phyloP scores from a whole-genome alignment of 2,113 vertebrate species.

The Zingel zingel region DNA sequence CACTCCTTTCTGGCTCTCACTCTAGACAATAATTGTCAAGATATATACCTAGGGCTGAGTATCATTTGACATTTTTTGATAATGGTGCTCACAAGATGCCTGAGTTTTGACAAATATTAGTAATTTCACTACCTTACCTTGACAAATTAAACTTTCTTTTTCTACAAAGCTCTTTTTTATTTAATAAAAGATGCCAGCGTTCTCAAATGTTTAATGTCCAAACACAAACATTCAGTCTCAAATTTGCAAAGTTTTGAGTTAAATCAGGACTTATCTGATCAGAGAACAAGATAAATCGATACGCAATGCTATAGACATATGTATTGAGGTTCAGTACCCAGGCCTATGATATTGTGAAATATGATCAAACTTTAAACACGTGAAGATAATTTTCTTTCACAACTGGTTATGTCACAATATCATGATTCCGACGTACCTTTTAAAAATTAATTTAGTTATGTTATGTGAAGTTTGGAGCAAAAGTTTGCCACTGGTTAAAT shows the following conservation, averaged over 20 bases:
- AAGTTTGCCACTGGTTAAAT: background rate
- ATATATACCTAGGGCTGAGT: background rate
- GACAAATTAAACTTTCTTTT: background rate
- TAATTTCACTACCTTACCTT: background rate
- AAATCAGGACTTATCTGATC: background rate
- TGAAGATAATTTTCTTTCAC: background rate
- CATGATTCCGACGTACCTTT: background rate
- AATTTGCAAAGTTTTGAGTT: background rate
- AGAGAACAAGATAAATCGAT: background rate
- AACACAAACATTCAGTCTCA: background rate
- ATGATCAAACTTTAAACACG: background rate
- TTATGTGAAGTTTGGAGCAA: background rate
- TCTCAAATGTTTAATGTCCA: background rate
- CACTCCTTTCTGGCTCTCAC: background rate
- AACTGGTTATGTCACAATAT: background rate
- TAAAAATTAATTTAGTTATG: too few species aligned
- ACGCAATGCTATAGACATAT: background rate
- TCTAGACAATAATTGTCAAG: background rate
- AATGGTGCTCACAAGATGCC: background rate
- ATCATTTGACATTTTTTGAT: background rate
- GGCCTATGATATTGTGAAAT: background rate
- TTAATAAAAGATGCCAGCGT: background rate
- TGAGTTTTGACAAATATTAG: background rate
- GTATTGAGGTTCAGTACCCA: background rate
- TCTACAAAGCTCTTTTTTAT: background rate